Evolutionary conservation across 2,888 invertebrate species (phyloP).

Genomic region (Rhagonycha lutea): DNA sequence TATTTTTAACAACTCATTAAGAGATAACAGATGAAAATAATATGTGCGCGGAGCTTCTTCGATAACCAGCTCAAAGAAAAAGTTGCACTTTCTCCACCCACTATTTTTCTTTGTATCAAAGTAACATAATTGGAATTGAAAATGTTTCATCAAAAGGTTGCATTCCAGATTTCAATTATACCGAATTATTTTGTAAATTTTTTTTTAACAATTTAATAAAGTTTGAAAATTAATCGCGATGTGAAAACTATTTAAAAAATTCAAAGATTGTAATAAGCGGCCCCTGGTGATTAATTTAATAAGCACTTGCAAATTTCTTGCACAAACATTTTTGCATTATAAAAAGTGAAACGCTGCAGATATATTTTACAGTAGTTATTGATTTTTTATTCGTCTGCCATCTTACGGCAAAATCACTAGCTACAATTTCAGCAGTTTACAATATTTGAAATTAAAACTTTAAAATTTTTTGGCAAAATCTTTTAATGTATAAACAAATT

Average conservation of each 20-base stretch:
- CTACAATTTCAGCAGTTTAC: background rate
- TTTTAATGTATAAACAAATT: no score
- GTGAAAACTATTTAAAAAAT: background rate
- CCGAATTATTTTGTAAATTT: background rate
- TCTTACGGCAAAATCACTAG: background rate
- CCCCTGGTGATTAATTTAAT: background rate
- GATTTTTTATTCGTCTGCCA: background rate
- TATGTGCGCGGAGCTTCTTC: background rate
- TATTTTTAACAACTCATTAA: background rate
- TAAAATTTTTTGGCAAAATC: no score
- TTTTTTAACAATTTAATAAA: background rate
- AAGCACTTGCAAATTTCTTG: background rate
- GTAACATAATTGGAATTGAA: background rate
- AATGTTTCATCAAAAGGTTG: background rate
- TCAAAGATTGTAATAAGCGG: background rate
- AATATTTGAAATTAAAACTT: background rate
- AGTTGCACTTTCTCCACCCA: background rate
- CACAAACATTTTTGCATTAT: background rate
- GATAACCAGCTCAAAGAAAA: background rate
- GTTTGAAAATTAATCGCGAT: background rate
- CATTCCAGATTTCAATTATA: background rate
- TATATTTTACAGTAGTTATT: background rate
- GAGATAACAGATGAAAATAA: background rate
- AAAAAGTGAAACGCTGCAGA: background rate
- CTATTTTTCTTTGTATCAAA: background rate